These are phyloP conservation scores for Vireo altiloquus DNA, from an alignment of 2,113 vertebrate species.

Conservation along the genomic window DNA sequence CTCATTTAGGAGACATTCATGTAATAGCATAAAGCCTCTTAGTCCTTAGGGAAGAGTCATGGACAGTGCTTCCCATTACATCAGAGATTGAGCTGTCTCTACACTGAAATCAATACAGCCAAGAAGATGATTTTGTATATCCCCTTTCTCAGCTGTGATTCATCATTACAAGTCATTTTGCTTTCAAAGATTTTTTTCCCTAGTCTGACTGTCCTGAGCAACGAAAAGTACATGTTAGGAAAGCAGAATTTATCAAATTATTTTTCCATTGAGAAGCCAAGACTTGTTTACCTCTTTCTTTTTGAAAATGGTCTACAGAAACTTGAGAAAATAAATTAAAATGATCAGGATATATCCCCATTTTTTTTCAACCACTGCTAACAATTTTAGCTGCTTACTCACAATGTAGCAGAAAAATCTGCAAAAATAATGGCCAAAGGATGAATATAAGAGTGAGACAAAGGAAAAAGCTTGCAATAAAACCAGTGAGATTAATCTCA, in stretches of 20 bases:
- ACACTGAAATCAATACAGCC: slow-evolving; percentile 26
- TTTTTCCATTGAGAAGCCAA: neutral
- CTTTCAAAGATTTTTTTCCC: neutral
- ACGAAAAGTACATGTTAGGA: neutral
- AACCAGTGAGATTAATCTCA: neutral
- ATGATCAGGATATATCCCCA: neutral
- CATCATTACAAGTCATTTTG: slow-evolving; percentile 12
- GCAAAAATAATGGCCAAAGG: neutral
- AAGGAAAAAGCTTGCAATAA: neutral
- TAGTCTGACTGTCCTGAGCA: neutral
- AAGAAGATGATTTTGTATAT: slow-evolving; percentile 1
- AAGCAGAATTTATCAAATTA: neutral
- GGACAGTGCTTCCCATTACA: slow-evolving; percentile 40
- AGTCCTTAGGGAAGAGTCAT: slow-evolving; percentile 22
- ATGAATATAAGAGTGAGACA: neutral
- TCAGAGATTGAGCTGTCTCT: slow-evolving; percentile 30
- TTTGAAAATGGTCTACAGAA: neutral
- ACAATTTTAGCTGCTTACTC: neutral
- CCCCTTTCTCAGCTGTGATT: slow-evolving; percentile 36
- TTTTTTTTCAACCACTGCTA: neutral
- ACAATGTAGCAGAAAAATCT: neutral
- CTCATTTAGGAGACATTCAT: slow-evolving; percentile 12
- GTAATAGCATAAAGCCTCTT: slow-evolving; percentile 14
- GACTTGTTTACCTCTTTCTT: neutral
- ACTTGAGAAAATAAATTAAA: neutral